Base-by-base conservation (phyloP, 2,113 vertebrate species). In the Protomyctophum bolini region DNA sequence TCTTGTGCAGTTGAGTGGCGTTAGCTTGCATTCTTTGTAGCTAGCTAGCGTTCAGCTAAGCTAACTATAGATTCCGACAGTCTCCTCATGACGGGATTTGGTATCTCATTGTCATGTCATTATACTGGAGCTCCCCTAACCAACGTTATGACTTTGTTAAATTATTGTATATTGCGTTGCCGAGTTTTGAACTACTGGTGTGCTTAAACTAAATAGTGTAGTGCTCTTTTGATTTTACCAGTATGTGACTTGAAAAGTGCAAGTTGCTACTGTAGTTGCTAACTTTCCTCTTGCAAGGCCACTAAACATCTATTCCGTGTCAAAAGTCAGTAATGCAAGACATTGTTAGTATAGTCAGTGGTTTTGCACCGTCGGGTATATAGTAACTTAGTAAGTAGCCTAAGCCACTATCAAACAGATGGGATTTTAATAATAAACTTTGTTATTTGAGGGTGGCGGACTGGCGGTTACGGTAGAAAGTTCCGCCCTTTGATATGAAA, bases 31-130 rank as follows among this genome's bases (percentile, higher is more conserved):
- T 66, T 68, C 15, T 58, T 15, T 64, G 45, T 54, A 46, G 76
- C 77, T 83, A 76, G 54, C 28, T 87, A 82, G 64, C 73, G 33
- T 74, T 87, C 89, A 86, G 88, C n/a, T 6, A 47, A 63, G 79
- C 79, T 90, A 88, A 77, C 87, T 83, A 41, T 41, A 85, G 88
- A 91, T 91, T 90, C 90, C 90, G 77, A 86, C 88, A 83, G 86
- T 91, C 83, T 75, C 83, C 82, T 67, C 85, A 84, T 86, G 88
- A 90, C 83, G 79, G 62, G 74, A 73, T 63, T 67, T 15, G 52
- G 51, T 72, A 49, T 66, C 41, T 45, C 62, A 4, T 52, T 52
- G 7, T 46, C 21, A 4, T 48, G 12, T 15, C 14, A 41, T 28
- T 14, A 46, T 14, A 8, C 47, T 75, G 57, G 28, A 56, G 48